Evolutionary conservation across 2,113 vertebrate genomes (phyloP).

Genomic region (Aegithalos caudatus): DNA sequence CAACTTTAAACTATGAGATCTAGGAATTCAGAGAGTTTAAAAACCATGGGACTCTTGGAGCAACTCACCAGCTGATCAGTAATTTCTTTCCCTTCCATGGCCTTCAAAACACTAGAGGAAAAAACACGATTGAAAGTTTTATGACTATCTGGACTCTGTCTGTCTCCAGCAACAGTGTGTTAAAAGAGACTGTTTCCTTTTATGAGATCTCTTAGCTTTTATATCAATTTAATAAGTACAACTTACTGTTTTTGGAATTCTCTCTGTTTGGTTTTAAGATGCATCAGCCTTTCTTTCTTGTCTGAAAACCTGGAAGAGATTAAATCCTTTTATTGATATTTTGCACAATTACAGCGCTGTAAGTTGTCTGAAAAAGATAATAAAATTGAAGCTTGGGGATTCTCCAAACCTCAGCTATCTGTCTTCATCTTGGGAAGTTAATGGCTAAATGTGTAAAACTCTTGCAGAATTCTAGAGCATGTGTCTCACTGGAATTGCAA

Average conservation of each 20-base stretch:
- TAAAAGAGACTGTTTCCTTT: background rate
- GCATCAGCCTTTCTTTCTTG: constrained; percentile 86
- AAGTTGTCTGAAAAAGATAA: background rate
- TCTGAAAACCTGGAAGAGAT: constrained; percentile 83
- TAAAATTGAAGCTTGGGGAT: background rate
- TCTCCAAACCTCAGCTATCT: background rate
- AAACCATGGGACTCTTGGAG: constrained; percentile 51
- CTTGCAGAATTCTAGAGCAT: background rate
- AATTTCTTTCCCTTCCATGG: constrained; percentile 86
- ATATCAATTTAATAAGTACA: background rate
- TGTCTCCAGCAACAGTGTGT: background rate
- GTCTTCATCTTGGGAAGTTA: background rate
- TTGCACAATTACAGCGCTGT: background rate
- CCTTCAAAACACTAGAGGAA: constrained; percentile 80
- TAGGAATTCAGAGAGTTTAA: background rate
- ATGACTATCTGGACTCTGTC: background rate
- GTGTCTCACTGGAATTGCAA: background rate
- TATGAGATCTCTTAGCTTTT: background rate
- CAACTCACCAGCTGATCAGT: constrained; percentile 90
- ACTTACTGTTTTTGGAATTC: constrained; percentile 91
- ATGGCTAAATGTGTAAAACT: background rate
- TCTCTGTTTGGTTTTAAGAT: constrained; percentile 85
- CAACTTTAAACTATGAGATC: background rate
- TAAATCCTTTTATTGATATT: background rate
- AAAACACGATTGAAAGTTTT: constrained; percentile 27